A percentile compares a stretch with the other conserved stretches of the same genome.
phyloP scores from a whole-genome alignment of 2,113 vertebrate genomes.

The Melanerpes formicivorus region DNA sequence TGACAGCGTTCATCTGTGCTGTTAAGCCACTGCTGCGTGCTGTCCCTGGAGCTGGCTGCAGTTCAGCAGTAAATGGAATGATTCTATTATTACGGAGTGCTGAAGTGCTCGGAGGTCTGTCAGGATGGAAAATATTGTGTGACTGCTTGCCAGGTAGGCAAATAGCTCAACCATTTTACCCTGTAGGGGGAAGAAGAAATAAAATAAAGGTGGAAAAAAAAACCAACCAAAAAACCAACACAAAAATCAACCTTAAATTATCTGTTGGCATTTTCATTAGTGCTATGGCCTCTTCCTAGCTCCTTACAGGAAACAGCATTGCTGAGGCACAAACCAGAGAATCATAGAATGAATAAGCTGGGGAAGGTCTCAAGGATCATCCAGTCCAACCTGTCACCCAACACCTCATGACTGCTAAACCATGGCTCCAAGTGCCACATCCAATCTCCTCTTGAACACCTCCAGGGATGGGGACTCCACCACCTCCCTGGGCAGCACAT shows the following conservation, averaged over 20 bases:
- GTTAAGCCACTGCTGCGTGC: slow-evolving; percentile 55
- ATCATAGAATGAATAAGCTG: background rate
- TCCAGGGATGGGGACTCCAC: too few relatives aligned
- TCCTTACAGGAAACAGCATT: background rate
- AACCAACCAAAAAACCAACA: background rate
- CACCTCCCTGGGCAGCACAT: too few relatives aligned
- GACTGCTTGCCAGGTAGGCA: background rate
- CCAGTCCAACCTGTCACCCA: too few relatives aligned
- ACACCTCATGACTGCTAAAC: too few relatives aligned
- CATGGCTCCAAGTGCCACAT: too few relatives aligned
- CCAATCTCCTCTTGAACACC: too few relatives aligned
- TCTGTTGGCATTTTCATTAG: background rate
- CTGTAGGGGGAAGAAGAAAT: background rate
- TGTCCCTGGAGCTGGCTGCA: slow-evolving; percentile 16
- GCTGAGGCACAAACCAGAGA: background rate
- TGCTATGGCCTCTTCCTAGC: background rate
- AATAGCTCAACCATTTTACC: background rate
- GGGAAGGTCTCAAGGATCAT: too few relatives aligned
- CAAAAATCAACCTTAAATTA: background rate
- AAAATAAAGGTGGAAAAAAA: background rate
- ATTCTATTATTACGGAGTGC: slow-evolving; percentile 29
- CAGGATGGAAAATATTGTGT: background rate
- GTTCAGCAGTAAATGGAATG: slow-evolving; percentile 28
- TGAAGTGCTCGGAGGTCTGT: slow-evolving; percentile 25
- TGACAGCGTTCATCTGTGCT: slow-evolving; percentile 50